Conservation (phyloP, 2,113 vertebrate species). For the Campylomormyrus numenius region DNA sequence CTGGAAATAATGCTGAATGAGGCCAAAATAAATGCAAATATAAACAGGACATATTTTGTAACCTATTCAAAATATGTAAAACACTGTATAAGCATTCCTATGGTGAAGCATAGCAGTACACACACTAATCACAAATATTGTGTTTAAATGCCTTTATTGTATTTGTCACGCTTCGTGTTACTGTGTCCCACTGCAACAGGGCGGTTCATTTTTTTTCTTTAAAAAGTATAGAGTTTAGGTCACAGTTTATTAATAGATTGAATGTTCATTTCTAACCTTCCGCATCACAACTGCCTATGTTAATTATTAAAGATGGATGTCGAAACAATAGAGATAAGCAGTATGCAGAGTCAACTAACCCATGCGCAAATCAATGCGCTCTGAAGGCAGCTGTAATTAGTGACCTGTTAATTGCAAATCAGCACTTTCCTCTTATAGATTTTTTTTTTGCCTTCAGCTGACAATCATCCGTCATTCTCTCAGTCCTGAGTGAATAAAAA, state of each 20-base stretch:
- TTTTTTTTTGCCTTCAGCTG: background rate
- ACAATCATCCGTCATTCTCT: background rate
- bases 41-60: background rate
- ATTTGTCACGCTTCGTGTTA: background rate
- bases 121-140: background rate
- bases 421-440: constrained; percentile 25
- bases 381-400: constrained; percentile 35
- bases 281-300: constrained; percentile 24
- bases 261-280: constrained; percentile 32
- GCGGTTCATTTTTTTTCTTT: background rate
- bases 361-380: constrained; percentile 37
- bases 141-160: background rate
- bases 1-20: background rate
- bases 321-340: constrained; percentile 39
- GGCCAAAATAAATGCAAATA: background rate
- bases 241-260: background rate
- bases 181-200: background rate
- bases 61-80: background rate
- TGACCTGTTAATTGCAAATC: constrained; percentile 37
- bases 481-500: constrained; percentile 10
- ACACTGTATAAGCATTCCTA: background rate
- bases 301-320: constrained; percentile 42
- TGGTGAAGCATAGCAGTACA: background rate
- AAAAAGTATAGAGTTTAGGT: background rate
- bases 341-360: constrained; percentile 16